Evolutionary conservation across 1,140 invertebrate species (phyloP).

Genomic region (Aphelenchoides besseyi): DNA sequence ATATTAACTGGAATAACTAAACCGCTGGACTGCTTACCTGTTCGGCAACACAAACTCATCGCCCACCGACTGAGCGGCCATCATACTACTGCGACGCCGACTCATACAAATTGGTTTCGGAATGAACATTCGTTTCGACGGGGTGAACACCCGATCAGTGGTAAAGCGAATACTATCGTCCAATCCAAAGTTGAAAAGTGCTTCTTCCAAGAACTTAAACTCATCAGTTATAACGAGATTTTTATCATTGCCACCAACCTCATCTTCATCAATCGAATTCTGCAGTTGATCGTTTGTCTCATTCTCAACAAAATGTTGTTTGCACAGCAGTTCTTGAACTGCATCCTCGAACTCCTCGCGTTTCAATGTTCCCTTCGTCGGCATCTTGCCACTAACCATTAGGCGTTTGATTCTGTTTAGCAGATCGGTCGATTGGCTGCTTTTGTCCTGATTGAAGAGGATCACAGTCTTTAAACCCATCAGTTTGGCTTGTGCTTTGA

Average conservation of each 20-base stretch:
- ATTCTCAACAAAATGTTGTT: not conserved
- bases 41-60: not conserved
- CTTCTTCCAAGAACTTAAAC: not conserved
- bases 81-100: not conserved
- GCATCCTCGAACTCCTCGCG: not conserved
- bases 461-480: not conserved
- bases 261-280: not conserved
- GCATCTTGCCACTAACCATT: not conserved
- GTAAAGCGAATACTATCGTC: not conserved
- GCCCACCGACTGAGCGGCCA: not conserved
- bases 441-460: not conserved
- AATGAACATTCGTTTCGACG: not conserved
- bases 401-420: not conserved
- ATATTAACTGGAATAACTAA: not conserved
- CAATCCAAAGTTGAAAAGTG: not conserved
- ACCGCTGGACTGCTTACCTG: not conserved
- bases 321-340: not conserved
- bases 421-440: not conserved
- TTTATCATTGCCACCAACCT: no score
- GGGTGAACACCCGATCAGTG: not conserved
- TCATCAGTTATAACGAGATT: not conserved
- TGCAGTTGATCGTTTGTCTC: not conserved
- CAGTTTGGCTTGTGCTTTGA: not conserved
- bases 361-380: not conserved
- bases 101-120: not conserved